A percentile compares a stretch with the other conserved stretches of the same genome.
Evolutionary conservation across 64 coral and sea anemone genomes (phyloP).

Genomic region (Stylophora pistillata): DNA sequence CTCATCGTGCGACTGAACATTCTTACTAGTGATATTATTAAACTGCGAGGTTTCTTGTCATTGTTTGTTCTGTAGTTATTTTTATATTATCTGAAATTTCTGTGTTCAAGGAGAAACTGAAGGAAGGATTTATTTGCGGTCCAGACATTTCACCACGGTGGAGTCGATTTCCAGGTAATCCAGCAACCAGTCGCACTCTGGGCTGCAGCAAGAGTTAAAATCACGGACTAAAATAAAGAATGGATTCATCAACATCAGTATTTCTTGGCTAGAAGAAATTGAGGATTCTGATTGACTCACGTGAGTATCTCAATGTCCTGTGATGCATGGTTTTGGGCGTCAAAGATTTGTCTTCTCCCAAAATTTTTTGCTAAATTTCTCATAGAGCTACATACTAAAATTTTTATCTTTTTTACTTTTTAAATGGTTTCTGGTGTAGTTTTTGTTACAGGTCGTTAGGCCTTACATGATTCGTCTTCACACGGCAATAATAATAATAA

Average conservation of each 20-base stretch:
- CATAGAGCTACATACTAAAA: too few relatives aligned
- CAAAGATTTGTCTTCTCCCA: too few relatives aligned
- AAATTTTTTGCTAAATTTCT: too few relatives aligned
- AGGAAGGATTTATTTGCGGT: slow-evolving; percentile 63
- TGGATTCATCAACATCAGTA: background rate
- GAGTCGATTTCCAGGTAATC: slow-evolving; percentile 85
- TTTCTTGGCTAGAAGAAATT: too few relatives aligned
- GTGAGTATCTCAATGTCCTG: too few relatives aligned
- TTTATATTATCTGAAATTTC: background rate
- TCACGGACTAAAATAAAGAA: slow-evolving; percentile 19
- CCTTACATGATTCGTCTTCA: background rate
- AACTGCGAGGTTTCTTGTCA: background rate
- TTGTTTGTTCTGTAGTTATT: background rate
- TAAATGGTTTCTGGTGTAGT: too few relatives aligned
- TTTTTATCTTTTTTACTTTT: too few relatives aligned
- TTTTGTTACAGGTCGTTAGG: too few relatives aligned
- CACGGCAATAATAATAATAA: too few relatives aligned
- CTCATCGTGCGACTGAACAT: background rate
- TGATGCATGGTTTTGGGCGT: too few relatives aligned
- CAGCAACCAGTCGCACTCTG: slow-evolving; percentile 84
- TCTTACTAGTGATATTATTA: background rate
- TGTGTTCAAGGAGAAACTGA: too few relatives aligned
- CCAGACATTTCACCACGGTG: slow-evolving; percentile 85
- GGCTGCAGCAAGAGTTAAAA: slow-evolving; percentile 81
- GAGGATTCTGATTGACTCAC: too few relatives aligned